Evolutionary conservation across 2,888 invertebrate species (phyloP), one percentile per base, ranked within the genome.

Genomic region (Cephus runcator): DNA sequence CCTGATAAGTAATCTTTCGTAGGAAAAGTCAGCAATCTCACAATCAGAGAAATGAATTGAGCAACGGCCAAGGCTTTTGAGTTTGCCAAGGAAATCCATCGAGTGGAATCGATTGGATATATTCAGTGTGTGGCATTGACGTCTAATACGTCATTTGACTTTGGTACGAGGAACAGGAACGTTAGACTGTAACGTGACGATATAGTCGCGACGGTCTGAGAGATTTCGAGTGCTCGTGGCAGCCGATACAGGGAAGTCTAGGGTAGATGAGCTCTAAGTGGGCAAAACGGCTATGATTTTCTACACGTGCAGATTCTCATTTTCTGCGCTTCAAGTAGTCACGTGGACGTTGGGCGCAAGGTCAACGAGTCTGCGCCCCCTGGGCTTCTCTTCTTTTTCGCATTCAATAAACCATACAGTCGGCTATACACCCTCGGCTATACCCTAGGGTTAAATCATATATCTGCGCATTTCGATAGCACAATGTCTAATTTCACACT

Each of bases 271-370:
- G 23, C 9, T 56, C 23, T 36, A 75, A 77, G 71, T 69, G 74
- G 69, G 75, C 75, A 77, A 77, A 77, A 77, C 71, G 77, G 71
- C 77, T 56, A 40, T 74, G 36, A 40, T 75, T 69, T 33, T 31
- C 40, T 78, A 68, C 78, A 78, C 78, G 78, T 78, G 78, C 75
- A 68, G 78, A 76, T 56, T 73, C 76, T 76, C 73, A 78, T 78
- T 78, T 76, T 76, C 75, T 75, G 9, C 23, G 56, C 23, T 56
- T 56, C 56, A 56, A 23, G 56, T 56, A 74, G 77, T 75, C 77
- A 77, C 77, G 75, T 75, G 77, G 77, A 75, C 77, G 69, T 30
- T 69, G 69, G 34, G 71, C 69, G 77, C 78, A 78, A 78, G 78
- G 78, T 73, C 76, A n/a, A 73, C 31, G 73, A 77, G 77, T 34